Conservation (phyloP, 2,797 vertebrate species). For the Ambastaia sidthimunki region DNA sequence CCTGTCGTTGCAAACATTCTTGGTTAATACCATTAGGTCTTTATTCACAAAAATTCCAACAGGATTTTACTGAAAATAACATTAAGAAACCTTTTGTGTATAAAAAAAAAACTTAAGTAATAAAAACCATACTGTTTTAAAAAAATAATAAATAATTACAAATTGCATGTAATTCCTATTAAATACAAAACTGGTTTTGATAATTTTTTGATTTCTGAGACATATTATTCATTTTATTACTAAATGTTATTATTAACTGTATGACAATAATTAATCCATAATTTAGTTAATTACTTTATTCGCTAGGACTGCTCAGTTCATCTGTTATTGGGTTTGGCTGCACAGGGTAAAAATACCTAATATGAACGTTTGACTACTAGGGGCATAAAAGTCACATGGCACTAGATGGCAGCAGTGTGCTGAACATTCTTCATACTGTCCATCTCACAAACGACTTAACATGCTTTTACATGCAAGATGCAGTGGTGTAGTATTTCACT, state of each 20-base stretch:
- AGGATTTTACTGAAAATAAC: not conserved
- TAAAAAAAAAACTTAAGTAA: not conserved
- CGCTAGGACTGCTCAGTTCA: not conserved
- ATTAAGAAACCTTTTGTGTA: not conserved
- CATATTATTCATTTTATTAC: not conserved
- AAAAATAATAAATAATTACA: conserved; percentile 23
- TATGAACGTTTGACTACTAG: not conserved
- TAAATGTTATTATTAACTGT: not conserved
- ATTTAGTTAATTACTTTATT: not conserved
- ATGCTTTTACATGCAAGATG: not conserved
- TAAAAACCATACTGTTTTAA: not conserved
- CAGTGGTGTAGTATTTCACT: not conserved
- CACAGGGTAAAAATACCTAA: not conserved
- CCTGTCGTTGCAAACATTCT: conserved; percentile 55
- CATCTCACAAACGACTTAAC: not conserved
- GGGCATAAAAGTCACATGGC: not conserved
- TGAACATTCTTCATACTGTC: not conserved
- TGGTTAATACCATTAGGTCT: conserved; percentile 57
- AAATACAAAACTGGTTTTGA: conserved; percentile 6
- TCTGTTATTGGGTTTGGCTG: not conserved
- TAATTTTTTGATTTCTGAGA: not conserved
- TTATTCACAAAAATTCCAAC: conserved; percentile 20
- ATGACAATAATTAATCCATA: not conserved
- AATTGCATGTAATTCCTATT: not conserved
- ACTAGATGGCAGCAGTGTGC: conserved; percentile 71